Percentiles rank a stretch among this genome's conserved stretches.
Evolutionary conservation across 2,888 invertebrate genomes (phyloP).

Genomic region (Rhagonycha lutea): DNA sequence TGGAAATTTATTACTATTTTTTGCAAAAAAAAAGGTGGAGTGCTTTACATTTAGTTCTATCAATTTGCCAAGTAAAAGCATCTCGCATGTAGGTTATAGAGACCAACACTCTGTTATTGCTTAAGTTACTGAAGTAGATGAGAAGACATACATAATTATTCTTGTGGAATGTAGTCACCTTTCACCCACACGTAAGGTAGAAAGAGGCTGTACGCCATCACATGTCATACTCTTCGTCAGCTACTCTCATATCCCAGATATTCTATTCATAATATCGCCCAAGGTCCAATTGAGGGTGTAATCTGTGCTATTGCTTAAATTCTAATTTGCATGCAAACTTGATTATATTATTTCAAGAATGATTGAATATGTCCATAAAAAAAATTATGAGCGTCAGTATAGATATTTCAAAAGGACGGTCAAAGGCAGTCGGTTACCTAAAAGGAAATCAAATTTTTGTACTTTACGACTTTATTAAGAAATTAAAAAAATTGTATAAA

Average conservation of each 20-base stretch:
- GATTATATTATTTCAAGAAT: not conserved
- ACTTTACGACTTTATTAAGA: not conserved
- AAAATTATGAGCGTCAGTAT: not conserved
- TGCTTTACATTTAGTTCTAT: not conserved
- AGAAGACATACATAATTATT: conserved; percentile 38
- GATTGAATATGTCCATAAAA: not conserved
- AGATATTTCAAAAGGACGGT: not conserved
- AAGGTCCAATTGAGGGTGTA: not conserved
- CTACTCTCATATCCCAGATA: conserved; percentile 18
- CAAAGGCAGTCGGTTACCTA: not conserved
- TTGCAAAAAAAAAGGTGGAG: not conserved
- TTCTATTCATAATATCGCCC: conserved; percentile 9
- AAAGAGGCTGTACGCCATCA: conserved; percentile 39
- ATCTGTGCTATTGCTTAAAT: not conserved
- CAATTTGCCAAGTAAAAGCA: conserved; percentile 1
- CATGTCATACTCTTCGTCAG: conserved; percentile 39
- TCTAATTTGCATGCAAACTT: not conserved
- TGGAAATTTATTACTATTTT: not conserved
- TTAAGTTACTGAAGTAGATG: conserved; percentile 27
- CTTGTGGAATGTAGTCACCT: conserved; percentile 48
- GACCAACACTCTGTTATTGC: conserved; percentile 2
- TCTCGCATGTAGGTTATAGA: conserved; percentile 6
- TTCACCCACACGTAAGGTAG: conserved; percentile 45
- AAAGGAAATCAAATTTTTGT: not conserved
- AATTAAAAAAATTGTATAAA: not conserved